Conservation (phyloP, 2,797 vertebrate genomes). For the Pipistrellus pipistrellus region DNA sequence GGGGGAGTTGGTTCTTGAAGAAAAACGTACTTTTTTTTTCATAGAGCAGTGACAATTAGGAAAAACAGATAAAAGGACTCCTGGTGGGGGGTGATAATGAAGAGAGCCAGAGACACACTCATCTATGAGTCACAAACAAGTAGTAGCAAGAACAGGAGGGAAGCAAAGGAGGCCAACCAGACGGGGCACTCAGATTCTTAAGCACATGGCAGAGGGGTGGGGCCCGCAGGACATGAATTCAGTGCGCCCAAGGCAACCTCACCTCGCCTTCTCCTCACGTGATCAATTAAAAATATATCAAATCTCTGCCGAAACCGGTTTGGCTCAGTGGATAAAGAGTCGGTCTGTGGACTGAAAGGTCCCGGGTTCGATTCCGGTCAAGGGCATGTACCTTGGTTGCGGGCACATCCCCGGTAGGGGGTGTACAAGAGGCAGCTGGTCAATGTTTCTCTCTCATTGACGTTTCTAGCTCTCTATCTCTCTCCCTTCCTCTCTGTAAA, state of each 20-base stretch:
- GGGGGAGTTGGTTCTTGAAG: not conserved
- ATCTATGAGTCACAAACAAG: not conserved
- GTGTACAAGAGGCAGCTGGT: too few relatives aligned
- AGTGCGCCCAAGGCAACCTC: not conserved
- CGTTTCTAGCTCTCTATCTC: too few relatives aligned
- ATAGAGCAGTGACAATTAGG: not conserved
- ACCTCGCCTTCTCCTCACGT: not conserved
- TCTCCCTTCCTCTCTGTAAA: too few relatives aligned
- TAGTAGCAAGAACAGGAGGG: not conserved
- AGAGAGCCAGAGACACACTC: not conserved
- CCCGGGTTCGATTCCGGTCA: too few relatives aligned
- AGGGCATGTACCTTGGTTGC: too few relatives aligned
- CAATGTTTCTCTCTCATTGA: too few relatives aligned
- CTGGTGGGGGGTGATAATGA: not conserved
- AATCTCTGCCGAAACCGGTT: too few relatives aligned
- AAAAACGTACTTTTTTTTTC: not conserved
- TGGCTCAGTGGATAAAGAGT: too few relatives aligned
- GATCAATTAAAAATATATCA: not conserved
- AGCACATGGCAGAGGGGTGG: too few relatives aligned
- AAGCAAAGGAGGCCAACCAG: not conserved
- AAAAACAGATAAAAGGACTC: not conserved
- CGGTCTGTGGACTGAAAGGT: too few relatives aligned
- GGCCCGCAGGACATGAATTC: not conserved
- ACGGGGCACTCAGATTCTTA: rapidly evolving
- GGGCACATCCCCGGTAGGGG: too few relatives aligned